Percentiles rank a stretch among this genome's conserved stretches.
Evolutionary conservation across 2,797 vertebrate species (phyloP).

Genomic region (Esox masquinongy): DNA sequence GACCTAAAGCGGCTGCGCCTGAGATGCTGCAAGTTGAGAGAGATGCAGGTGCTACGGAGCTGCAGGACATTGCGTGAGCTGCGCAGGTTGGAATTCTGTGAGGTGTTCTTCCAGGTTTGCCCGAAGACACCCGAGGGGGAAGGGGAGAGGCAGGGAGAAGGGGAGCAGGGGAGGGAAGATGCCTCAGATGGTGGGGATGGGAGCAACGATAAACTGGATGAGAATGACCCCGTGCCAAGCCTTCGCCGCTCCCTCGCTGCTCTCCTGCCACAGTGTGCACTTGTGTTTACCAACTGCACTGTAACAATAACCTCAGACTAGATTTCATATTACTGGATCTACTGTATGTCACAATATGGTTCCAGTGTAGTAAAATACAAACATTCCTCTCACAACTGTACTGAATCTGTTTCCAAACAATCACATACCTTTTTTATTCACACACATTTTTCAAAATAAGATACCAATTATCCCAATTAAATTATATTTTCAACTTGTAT

Average conservation of each 20-base stretch:
- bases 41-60: slow-evolving; percentile 72
- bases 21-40: slow-evolving; percentile 70
- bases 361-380: not conserved
- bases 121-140: slow-evolving; percentile 52
- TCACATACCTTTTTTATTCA: not conserved
- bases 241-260: slow-evolving; percentile 68
- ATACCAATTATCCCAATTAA: not conserved
- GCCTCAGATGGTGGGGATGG: slow-evolving; percentile 36
- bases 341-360: not conserved
- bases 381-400: slow-evolving; percentile 3
- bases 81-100: slow-evolving; percentile 69
- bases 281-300: slow-evolving; percentile 74
- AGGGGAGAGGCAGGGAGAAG: slow-evolving; percentile 49
- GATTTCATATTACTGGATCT: not conserved
- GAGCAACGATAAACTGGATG: slow-evolving; percentile 46
- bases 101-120: slow-evolving; percentile 71
- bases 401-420: not conserved
- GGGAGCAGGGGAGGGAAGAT: slow-evolving; percentile 34
- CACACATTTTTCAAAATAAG: not conserved
- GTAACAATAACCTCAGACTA: slow-evolving; percentile 65
- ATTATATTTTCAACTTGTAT: not conserved
- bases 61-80: slow-evolving; percentile 73
- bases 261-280: slow-evolving; percentile 68
- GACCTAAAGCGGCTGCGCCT: slow-evolving; percentile 73
- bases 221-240: slow-evolving; percentile 65